Conservation (phyloP, 1,140 invertebrate genomes). For the Papilio xuthus region DNA sequence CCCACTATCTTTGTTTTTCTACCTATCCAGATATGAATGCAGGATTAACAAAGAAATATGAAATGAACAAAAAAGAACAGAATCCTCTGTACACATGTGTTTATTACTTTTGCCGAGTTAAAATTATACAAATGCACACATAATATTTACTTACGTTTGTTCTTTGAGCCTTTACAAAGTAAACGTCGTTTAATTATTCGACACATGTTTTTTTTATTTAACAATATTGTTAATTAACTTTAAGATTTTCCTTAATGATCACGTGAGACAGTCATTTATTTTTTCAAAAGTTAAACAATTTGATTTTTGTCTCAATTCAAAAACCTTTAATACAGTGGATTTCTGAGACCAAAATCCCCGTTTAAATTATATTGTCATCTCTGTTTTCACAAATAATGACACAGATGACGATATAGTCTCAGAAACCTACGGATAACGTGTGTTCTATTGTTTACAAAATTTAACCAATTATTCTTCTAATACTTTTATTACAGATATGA, state of each 20-base stretch:
- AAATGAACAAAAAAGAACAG: slow-evolving; percentile 46
- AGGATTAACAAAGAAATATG: slow-evolving; percentile 17
- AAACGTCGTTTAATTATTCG: slow-evolving; percentile 1
- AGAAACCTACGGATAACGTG: too few species aligned
- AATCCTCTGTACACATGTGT: slow-evolving; percentile 57
- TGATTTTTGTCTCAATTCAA: neutral
- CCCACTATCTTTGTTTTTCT: neutral
- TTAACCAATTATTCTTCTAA: too few species aligned
- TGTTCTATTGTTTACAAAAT: too few species aligned
- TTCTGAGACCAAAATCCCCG: too few species aligned
- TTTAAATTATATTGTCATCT: too few species aligned
- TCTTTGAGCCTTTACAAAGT: slow-evolving; percentile 30
- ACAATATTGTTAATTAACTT: slow-evolving; percentile 34
- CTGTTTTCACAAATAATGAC: too few species aligned
- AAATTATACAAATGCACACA: slow-evolving; percentile 52
- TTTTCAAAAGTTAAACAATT: neutral
- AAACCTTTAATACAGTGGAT: neutral
- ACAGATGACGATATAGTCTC: too few species aligned
- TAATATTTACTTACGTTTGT: slow-evolving; percentile 55
- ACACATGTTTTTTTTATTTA: slow-evolving; percentile 26
- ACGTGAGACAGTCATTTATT: neutral
- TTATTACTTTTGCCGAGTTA: slow-evolving; percentile 58
- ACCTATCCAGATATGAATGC: neutral
- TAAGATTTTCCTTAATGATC: slow-evolving; percentile 18
- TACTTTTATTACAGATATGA: too few species aligned